Conservation (phyloP, 2,797 vertebrate species). For the Varecia variegata region DNA sequence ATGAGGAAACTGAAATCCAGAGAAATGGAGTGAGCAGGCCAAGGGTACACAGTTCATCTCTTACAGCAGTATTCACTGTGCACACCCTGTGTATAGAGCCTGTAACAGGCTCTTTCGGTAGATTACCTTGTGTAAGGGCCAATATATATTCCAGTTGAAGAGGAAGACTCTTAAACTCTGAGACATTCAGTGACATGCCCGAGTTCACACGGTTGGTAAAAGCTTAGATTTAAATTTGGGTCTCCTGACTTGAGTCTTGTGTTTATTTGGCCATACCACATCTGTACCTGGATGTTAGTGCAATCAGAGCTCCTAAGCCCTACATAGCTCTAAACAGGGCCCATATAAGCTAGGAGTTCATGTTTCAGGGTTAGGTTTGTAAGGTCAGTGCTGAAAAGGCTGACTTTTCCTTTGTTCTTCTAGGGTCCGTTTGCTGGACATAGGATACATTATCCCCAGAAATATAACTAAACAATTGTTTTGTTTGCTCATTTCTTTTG, state of each 20-base stretch:
- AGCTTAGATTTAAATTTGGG: not conserved
- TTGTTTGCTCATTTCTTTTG: not conserved
- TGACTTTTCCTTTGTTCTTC: not conserved
- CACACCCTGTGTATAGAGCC: not conserved
- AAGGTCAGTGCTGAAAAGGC: not conserved
- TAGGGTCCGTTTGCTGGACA: not conserved
- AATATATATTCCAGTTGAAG: not conserved
- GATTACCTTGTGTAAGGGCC: not conserved
- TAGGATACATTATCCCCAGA: not conserved
- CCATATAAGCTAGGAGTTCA: not conserved
- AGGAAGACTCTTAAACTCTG: not conserved
- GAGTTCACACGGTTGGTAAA: not conserved
- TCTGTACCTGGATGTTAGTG: not conserved
- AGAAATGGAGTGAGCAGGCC: not conserved
- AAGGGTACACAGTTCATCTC: not conserved
- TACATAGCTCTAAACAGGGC: too few relatives aligned
- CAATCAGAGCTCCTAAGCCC: not conserved
- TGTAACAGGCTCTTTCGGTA: not conserved
- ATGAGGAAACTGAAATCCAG: not conserved
- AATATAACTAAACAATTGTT: not conserved
- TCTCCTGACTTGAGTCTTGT: not conserved
- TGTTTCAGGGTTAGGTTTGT: not conserved
- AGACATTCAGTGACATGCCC: not conserved
- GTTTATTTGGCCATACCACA: not conserved
- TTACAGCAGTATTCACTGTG: not conserved